A percentile compares a stretch with the other conserved stretches of the same genome.
Conservation (phyloP, 2,888 invertebrate genomes). For the Eilema griseolum region DNA sequence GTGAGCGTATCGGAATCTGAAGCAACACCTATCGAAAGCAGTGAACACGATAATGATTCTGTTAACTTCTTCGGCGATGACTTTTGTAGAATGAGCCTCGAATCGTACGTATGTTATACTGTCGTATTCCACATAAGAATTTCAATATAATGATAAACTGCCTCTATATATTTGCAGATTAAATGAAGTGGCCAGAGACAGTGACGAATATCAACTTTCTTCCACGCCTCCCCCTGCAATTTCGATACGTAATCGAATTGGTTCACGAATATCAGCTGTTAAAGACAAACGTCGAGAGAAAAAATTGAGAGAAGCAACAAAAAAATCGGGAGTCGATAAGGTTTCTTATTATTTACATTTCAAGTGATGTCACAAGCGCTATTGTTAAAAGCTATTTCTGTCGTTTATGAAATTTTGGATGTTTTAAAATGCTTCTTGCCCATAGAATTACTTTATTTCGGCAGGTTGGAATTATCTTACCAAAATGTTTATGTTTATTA, state of each 20-base stretch:
- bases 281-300: conserved; percentile 64
- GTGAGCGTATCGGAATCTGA: conserved; percentile 58
- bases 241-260: conserved; percentile 73
- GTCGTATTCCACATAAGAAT: conserved; percentile 20
- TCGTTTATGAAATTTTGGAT: conserved; percentile 48
- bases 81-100: conserved; percentile 64
- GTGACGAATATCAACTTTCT: conserved; percentile 59
- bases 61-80: conserved; percentile 60
- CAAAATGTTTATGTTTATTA: conserved; percentile 21
- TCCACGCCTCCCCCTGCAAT: conserved; percentile 58
- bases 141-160: conserved; percentile 35
- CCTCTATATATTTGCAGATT: conserved; percentile 61
- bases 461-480: neutral
- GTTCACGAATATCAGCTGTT: conserved; percentile 64
- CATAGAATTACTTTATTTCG: conserved; percentile 27
- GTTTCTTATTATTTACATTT: conserved; percentile 59
- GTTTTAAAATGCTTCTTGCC: conserved; percentile 35
- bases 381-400: conserved; percentile 49
- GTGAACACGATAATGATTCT: conserved; percentile 50
- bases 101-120: conserved; percentile 72
- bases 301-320: conserved; percentile 63
- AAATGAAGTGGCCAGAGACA: conserved; percentile 64
- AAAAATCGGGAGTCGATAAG: conserved; percentile 69
- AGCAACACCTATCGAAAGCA: conserved; percentile 50
- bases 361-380: conserved; percentile 37